Percentiles rank a stretch among this genome's conserved stretches.
Evolutionary conservation across 2,113 vertebrate genomes (phyloP).

Genomic region (Hystrix brachyura): DNA sequence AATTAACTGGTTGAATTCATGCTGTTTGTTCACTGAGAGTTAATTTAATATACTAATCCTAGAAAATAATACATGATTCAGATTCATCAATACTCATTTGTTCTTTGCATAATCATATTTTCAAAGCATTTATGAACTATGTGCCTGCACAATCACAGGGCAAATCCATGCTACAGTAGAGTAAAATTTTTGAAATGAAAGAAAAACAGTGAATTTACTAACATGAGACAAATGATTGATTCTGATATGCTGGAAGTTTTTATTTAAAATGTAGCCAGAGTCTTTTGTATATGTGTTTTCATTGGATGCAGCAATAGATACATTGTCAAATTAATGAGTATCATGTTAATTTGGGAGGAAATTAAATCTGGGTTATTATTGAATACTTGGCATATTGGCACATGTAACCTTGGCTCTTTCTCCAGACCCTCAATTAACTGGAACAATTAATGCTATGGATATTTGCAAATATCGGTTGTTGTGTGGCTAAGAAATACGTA

Average conservation of each 20-base stretch:
- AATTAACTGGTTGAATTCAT: conserved; percentile 78
- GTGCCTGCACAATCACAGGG: conserved; percentile 51
- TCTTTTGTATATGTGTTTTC: conserved; percentile 63
- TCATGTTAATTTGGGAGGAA: conserved; percentile 60
- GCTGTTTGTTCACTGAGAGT: conserved; percentile 79
- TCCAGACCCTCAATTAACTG: conserved; percentile 26
- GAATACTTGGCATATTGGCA: conserved; percentile 58
- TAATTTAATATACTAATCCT: conserved; percentile 83
- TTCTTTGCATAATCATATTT: conserved; percentile 82
- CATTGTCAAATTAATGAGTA: conserved; percentile 69
- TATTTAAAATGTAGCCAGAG: conserved; percentile 67
- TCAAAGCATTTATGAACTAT: conserved; percentile 73
- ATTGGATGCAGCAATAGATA: conserved; percentile 44
- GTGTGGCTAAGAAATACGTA: conserved; percentile 12
- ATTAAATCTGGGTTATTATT: conserved; percentile 72
- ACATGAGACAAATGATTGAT: conserved; percentile 72
- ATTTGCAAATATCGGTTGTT: conserved; percentile 64
- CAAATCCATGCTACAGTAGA: conserved; percentile 48
- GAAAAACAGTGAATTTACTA: conserved; percentile 66
- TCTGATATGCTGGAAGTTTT: conserved; percentile 50
- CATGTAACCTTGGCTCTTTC: conserved; percentile 26
- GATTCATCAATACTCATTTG: conserved; percentile 83
- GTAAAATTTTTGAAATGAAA: conserved; percentile 65
- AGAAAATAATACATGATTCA: conserved; percentile 84
- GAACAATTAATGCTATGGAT: conserved; percentile 49